A percentile compares a stretch with the other conserved stretches of the same genome.
Evolutionary conservation across 2,888 invertebrate genomes (phyloP).

Genomic region (Caenorhabditis sp.): DNA sequence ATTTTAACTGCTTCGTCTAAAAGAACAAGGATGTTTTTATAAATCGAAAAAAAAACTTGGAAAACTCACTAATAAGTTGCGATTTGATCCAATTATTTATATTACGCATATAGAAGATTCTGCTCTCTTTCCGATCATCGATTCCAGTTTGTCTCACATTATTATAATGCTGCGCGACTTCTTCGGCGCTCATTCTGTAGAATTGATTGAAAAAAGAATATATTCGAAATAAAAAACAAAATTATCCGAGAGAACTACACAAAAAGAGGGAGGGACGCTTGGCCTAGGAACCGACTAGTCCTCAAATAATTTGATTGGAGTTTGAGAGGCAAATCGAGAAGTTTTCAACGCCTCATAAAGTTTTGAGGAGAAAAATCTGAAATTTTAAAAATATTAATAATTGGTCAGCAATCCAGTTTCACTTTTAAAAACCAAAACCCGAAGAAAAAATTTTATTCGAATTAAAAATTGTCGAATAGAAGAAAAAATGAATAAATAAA

Average conservation of each 20-base stretch:
- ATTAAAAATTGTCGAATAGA: too few species aligned
- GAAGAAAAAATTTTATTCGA: too few species aligned
- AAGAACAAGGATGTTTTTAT: too few species aligned
- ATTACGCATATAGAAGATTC: slow-evolving; percentile 91
- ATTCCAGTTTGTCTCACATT: slow-evolving; percentile 84
- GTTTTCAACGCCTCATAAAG: too few species aligned
- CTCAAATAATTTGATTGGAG: too few species aligned
- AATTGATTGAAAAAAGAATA: slow-evolving; percentile 6
- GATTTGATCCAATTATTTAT: slow-evolving; percentile 99
- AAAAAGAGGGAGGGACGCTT: slow-evolving; percentile 6
- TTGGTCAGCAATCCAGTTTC: too few species aligned
- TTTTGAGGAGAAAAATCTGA: too few species aligned
- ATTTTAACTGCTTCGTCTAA: slow-evolving; percentile 47
- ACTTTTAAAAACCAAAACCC: too few species aligned
- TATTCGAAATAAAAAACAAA: slow-evolving; percentile 1
- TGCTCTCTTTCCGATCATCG: slow-evolving; percentile 83
- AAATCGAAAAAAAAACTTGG: not conserved
- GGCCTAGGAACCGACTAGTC: slow-evolving; percentile 4
- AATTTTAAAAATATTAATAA: too few species aligned
- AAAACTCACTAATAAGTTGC: slow-evolving; percentile 84
- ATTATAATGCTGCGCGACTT: slow-evolving; percentile 92
- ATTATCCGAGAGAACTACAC: not conserved
- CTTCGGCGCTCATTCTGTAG: slow-evolving; percentile 56
- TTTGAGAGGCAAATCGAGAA: too few species aligned
- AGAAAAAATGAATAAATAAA: not conserved